Base-by-base conservation (phyloP, 2,888 invertebrate species). In the Brachylomia viminalis region DNA sequence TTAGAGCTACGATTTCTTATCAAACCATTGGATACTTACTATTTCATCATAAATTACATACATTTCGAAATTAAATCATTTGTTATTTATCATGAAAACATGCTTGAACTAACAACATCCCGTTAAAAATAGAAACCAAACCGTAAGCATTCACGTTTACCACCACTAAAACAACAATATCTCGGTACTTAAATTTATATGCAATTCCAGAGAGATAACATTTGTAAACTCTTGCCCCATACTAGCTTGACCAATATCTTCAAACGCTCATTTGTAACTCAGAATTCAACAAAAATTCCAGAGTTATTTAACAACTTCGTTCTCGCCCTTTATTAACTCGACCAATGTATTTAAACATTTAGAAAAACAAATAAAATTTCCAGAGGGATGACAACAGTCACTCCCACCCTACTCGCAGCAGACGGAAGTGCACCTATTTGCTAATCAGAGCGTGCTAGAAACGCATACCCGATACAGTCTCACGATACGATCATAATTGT, bases 371-470 rank as follows among this genome's bases (percentile, higher is more conserved):
- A 77, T 5, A 45, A 58, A n/a, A 45, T 70, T 2, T 42, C 38
- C 56, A 68, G 30, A 75, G 74, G 84, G 85, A 76, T 61, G 52
- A 56, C 64, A 78, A 81, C 70, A 38, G 58, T 6, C 8, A 52
- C 72, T 56, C 65, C 59, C 42, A 79, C 77, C 77, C 75, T 78
- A 68, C 54, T 66, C 42, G n/a, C 30, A 20, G 20, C 27, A 88
- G 82, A 80, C 93, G 93, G 93, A 93, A 91, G 88, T 83, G 70
- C 65, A 13, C 86, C 88, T 78, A 88, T 82, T 81, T 91, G 70
- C 27, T 58, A 92, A 93, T 84, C 90, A 91, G 93, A 93, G 92
- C 93, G 87, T 91, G 89, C 5, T 86, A 91, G 93, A 93, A 93
- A 93, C 92, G 93, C 93, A 91, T 93, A 90, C 89, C 88, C 75